These are phyloP conservation scores for Trilocha varians DNA, from an alignment of 2,888 invertebrate genomes.

Conservation along the genomic window DNA sequence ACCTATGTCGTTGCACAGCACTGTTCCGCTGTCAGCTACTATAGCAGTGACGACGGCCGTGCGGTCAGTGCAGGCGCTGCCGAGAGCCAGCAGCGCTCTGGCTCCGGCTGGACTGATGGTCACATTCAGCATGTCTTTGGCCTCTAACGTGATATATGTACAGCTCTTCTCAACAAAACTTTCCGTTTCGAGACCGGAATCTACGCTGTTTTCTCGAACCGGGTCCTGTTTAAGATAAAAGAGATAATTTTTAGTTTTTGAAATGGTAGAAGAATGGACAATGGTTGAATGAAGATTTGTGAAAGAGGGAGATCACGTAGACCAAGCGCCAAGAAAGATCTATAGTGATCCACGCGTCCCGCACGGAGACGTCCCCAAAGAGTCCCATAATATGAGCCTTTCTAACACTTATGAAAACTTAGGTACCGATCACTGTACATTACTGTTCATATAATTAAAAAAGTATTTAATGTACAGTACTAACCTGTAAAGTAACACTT, in stretches of 20 bases:
- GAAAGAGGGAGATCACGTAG: no score
- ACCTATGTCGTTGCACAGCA: conserved; percentile 77
- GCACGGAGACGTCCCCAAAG: no score
- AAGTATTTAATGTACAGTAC: background rate
- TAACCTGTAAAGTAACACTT: conserved; percentile 53
- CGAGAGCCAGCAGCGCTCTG: conserved; percentile 61
- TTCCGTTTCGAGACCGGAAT: conserved; percentile 64
- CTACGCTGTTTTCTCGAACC: conserved; percentile 59
- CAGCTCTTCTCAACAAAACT: conserved; percentile 57
- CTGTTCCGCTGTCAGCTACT: conserved; percentile 35
- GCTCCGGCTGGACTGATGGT: conserved; percentile 80
- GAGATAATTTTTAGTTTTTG: no score
- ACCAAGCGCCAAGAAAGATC: no score
- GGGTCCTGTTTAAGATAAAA: conserved; percentile 42
- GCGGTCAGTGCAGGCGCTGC: conserved; percentile 35
- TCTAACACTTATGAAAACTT: no score
- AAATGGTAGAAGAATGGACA: no score
- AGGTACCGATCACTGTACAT: no score
- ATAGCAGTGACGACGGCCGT: conserved; percentile 52
- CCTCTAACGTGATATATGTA: conserved; percentile 79
- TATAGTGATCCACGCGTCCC: no score
- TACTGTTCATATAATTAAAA: no score
- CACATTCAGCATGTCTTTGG: conserved; percentile 77
- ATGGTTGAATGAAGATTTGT: no score
- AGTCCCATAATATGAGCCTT: no score